These are phyloP conservation scores for Heliconius charithonia DNA, from an alignment of 2,888 invertebrate species.

Conservation along the genomic window DNA sequence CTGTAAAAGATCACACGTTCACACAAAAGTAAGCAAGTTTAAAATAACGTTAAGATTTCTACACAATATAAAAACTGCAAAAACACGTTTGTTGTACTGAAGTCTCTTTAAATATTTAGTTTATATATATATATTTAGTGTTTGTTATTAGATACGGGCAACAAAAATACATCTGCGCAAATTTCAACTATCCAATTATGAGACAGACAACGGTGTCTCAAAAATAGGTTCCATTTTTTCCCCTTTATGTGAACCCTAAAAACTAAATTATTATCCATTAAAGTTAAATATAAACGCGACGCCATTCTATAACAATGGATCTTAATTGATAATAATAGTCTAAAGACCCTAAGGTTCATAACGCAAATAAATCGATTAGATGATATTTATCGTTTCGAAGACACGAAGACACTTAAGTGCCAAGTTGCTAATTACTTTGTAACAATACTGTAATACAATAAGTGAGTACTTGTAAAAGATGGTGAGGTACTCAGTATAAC, in stretches of 20 bases:
- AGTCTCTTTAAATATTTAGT: too few species aligned
- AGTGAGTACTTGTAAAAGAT: slow-evolving; percentile 61
- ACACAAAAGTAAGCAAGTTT: too few species aligned
- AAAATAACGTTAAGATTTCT: too few species aligned
- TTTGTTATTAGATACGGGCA: too few species aligned
- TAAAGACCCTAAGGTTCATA: background rate
- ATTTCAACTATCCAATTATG: too few species aligned
- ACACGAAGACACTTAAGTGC: slow-evolving; percentile 34
- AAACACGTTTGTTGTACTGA: too few species aligned
- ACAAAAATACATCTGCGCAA: too few species aligned
- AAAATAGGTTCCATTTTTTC: too few species aligned
- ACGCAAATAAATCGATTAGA: slow-evolving; percentile 27
- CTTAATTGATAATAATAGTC: background rate
- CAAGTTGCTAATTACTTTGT: slow-evolving; percentile 49
- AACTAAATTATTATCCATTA: background rate
- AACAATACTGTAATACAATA: slow-evolving; percentile 50
- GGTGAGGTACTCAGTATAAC: slow-evolving; percentile 30
- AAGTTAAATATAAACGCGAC: slow-evolving; percentile 7
- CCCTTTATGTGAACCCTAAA: too few species aligned
- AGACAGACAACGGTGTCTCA: too few species aligned
- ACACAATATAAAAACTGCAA: too few species aligned
- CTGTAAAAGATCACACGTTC: background rate
- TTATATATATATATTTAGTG: too few species aligned
- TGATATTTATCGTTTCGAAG: slow-evolving; percentile 19
- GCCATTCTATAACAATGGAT: background rate